These are phyloP conservation scores for cattle (Bos taurus) DNA, from an alignment of 2,113 vertebrate genomes.

Conservation along the genomic window ARS-UCD2.0 NC_037329.1:40230001-40230500, in stretches of 20 bases:
- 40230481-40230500: conserved; percentile 45
- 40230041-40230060: conserved; percentile 61
- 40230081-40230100: conserved; percentile 75
- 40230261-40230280: conserved; percentile 28
- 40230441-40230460: conserved; percentile 74
- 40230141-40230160: conserved; percentile 68
- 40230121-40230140: conserved; percentile 74
- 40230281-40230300: not conserved
- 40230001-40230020: conserved; percentile 77
- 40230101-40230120: conserved; percentile 73
- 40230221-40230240: conserved; percentile 70
- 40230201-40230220: conserved; percentile 69
- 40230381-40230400: conserved; percentile 42
- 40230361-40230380: conserved; percentile 14
- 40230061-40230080: conserved; percentile 70
- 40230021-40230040: conserved; percentile 75
- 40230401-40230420: conserved; percentile 70
- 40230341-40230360: not conserved
- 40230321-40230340: not conserved
- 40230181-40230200: conserved; percentile 65
- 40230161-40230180: conserved; percentile 74
- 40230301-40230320: not conserved
- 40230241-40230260: conserved; percentile 38
- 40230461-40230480: conserved; percentile 44
- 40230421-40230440: conserved; percentile 60